Evolutionary conservation across 1,140 invertebrate genomes (phyloP), one percentile per base, ranked within the genome.

Genomic region (Sitophilus oryzae): DNA sequence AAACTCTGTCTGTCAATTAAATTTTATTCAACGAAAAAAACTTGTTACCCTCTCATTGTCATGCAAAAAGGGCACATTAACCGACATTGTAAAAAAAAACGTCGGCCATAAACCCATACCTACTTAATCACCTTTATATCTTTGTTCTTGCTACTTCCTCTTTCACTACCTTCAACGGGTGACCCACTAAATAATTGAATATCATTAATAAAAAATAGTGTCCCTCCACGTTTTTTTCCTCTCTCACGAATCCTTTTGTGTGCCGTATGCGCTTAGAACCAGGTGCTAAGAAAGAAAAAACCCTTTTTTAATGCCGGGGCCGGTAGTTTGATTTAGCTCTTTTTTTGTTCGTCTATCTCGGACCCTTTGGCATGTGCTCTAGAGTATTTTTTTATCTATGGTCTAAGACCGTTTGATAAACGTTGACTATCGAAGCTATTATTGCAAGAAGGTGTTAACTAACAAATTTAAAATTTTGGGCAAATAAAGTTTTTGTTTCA

Each of bases 131-230:
- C 38, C 38, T 40, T 11, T 11, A 14, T 40, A 40, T 5, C 14
- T 20, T 40, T 40, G n/a, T 40, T 40, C 14, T 20, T 6, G 38
- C 14, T 40, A 40, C 38, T 40, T 20, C n/a, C 38, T 40, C 38
- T 40, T 40, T 40, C 38, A 40, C 19, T 14, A 6, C 19, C 5
- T 40, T 40, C n/a, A 40, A 40, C 38, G 38, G 38, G 5, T 40
- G 38, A 40, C 38, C 38, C 38, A 40, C 19, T 40, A 40, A 40
- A 40, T 40, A 40, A 40, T 40, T 15, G 38, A 40, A 40, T 40
- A 15, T 40, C 38, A 40, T 40, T 40, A 40, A 40, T 40, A 40
- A 40, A 40, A 40, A 40, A 40, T 15, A 40, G 14, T 20, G 38
- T 40, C 38, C 38, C 38, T 20, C 19, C 38, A 40, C 5, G 14